phyloP scores from a whole-genome alignment of 2,113 vertebrate species.

The Eptatretus burgeri region DNA sequence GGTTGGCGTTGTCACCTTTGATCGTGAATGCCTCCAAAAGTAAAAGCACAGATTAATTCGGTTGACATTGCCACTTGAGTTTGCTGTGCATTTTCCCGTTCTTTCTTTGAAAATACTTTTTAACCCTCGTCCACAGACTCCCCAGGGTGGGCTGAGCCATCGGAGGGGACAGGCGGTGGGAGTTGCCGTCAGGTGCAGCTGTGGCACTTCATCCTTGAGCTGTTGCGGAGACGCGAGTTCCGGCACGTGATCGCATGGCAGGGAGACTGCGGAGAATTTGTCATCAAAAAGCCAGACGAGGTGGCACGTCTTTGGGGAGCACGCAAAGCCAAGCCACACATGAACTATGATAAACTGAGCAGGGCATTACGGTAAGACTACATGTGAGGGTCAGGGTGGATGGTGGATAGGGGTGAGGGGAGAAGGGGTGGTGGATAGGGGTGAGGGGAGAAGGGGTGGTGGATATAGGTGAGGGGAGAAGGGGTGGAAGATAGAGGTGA shows the following conservation, averaged over 20 bases:
- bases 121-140: too few species aligned
- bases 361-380: constrained; percentile 34
- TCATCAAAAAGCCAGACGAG: constrained; percentile 57
- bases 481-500: not conserved
- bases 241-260: constrained; percentile 72
- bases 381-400: not conserved
- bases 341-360: constrained; percentile 72
- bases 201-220: constrained; percentile 63
- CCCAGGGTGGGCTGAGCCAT: too few species aligned
- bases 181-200: constrained; percentile 56
- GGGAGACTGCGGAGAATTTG: constrained; percentile 59
- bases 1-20: too few species aligned
- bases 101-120: too few species aligned
- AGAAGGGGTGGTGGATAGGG: constrained; percentile 11
- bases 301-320: constrained; percentile 53
- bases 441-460: constrained; percentile 55
- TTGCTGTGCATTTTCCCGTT: too few species aligned
- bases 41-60: too few species aligned
- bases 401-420: not conserved
- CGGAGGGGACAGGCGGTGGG: too few species aligned
- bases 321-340: constrained; percentile 59
- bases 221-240: constrained; percentile 46
- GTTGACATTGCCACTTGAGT: too few species aligned
- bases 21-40: too few species aligned
- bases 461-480: constrained; percentile 19